Evolutionary conservation across 2,888 invertebrate genomes (phyloP), one percentile per base, ranked within the genome.

Genomic region (Macrophya alboannulata): DNA sequence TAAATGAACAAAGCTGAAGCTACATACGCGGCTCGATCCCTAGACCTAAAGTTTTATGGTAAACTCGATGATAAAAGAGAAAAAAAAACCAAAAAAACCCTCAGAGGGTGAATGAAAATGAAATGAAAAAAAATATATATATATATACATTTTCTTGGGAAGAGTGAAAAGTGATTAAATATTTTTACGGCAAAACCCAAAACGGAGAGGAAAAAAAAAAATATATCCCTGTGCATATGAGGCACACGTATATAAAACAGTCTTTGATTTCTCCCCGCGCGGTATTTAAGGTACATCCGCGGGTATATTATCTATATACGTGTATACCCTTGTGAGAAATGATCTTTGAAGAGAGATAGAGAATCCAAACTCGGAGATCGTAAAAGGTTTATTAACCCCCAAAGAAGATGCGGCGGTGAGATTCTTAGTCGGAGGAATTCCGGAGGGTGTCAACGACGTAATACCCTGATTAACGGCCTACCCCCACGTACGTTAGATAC

Each of bases 381-480:
- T 85, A 48, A 72, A 82, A 59, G 82, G 85, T 85, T 85, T 85
- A 82, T 85, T 85, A 85, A 85, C 81, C 81, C 71, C 68, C 45
- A n/a, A 43, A 43, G 12, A 71, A 82, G 85, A 85, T 85, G 68
- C 55, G 31, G 81, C 68, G 68, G 62, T 68, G 43, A 85, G 85
- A 85, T 85, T 82, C n/a, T 59, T 59, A 71, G 31, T n/a, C 59
- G 17, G 6, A n/a, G 15, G 37, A 68, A 85, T 85, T 85, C 85
- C 85, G 10, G 15, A 51, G 85, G 85, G 85, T 85, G 85, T 85
- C 85, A 87, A 86, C 84, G 85, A 83, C 86, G 87, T 89, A 88
- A 89, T 89, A 87, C 86, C 86, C 85, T 87, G 88, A 88, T 87
- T 88, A 86, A 89, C 87, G 88, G 88, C 87, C 85, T 74, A 81